These are phyloP conservation scores for Chorisops tibialis DNA, from an alignment of 2,888 invertebrate genomes.

Conservation along the genomic window DNA sequence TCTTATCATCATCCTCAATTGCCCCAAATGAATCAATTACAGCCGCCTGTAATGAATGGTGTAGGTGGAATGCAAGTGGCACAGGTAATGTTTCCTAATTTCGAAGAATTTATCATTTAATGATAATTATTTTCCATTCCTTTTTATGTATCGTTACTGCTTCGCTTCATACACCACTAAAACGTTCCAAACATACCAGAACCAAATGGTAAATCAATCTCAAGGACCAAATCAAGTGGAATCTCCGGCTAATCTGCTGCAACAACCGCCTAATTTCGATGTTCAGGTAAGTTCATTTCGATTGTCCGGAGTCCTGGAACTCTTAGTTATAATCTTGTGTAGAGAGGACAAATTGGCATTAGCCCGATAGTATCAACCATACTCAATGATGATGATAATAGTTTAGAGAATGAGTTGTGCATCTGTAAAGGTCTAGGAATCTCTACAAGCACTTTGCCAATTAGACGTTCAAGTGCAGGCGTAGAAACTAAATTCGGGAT, in stretches of 20 bases:
- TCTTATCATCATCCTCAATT: constrained; percentile 50
- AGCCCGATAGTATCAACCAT: too few species aligned
- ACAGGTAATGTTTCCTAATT: constrained; percentile 41
- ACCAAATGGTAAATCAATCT: constrained; percentile 50
- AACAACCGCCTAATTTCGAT: constrained; percentile 73
- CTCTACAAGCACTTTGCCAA: too few species aligned
- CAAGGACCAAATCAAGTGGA: constrained; percentile 52
- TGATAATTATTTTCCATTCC: not conserved
- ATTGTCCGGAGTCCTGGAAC: too few species aligned
- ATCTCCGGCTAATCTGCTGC: constrained; percentile 55
- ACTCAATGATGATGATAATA: too few species aligned
- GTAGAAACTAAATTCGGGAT: too few species aligned
- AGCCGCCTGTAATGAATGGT: constrained; percentile 49
- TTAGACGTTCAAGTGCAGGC: too few species aligned
- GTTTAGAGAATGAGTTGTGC: too few species aligned
- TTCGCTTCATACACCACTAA: too few species aligned
- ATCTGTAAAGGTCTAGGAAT: too few species aligned
- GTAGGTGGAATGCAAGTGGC: constrained; percentile 51
- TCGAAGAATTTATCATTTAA: not conserved
- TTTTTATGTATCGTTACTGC: too few species aligned
- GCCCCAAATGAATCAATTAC: constrained; percentile 51
- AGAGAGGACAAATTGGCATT: too few species aligned
- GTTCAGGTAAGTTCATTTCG: constrained; percentile 63
- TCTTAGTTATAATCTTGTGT: too few species aligned
- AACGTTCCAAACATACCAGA: constrained; percentile 39